Base-by-base conservation (phyloP, 2,888 invertebrate genomes). In the Linyphia triangularis region DNA sequence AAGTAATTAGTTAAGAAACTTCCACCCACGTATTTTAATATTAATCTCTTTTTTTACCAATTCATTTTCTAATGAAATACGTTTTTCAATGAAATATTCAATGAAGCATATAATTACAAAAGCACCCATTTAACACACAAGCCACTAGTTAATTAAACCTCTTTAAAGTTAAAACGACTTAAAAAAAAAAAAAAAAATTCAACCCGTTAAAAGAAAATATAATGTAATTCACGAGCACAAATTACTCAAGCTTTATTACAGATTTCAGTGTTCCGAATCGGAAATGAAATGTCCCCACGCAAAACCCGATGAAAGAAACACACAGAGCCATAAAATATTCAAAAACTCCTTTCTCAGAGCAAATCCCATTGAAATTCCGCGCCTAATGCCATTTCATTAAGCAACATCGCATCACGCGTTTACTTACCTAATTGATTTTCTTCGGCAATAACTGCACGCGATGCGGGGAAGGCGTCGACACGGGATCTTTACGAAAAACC, bases 351-450 rank as follows among this genome's bases (percentile, higher is more conserved):
- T 51, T 5, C n/a, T n/a, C 22, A 19, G 6, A 37, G 24, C 37
- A 26, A 51, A 70, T 59, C 51, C 67, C 70, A 70, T 70, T 59
- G 69, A 57, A 70, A 81, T 81, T 81, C 69, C 59, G n/a, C 5
- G 24, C 13, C 19, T 59, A 26, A 81, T 57, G 63, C n/a, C 37
- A 77, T 77, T 70, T 40, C 40, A 40, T 70, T 22, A 24, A 22
- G 40, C 6, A 19, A 26, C 26, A 10, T 63, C 37, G 9, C 37
- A 13, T 37, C 61, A 26, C 63, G n/a, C 67, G 24, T 19, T 69
- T 81, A 37, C 24, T n/a, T n/a, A n/a, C 40, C 37, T 81, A 81
- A 81, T 81, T 81, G 69, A 81, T 81, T 81, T 70, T 28, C 70
- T 26, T 33, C 24, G 57, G 51, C 51, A 51, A 81, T 81, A 67